Evolutionary conservation across 37 sponge, comb jelly and placozoan genomes (phyloP).

Genomic region (Aphrocallistes beatrix): DNA sequence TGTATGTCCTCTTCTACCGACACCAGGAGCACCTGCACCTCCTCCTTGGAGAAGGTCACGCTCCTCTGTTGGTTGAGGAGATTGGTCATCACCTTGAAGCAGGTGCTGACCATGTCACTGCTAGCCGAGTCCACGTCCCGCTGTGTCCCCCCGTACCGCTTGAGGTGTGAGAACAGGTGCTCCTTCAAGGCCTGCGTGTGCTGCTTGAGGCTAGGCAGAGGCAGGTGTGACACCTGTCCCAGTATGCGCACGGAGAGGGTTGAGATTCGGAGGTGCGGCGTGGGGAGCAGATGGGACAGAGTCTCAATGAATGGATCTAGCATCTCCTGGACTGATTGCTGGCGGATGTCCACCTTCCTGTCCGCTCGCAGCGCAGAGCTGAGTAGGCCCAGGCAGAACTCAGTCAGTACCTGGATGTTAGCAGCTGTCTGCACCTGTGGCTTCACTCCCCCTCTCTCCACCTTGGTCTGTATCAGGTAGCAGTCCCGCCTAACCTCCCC

Average conservation of each 20-base stretch:
- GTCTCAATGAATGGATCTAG: not conserved
- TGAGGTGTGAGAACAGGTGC: not conserved
- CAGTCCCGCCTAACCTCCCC: not conserved
- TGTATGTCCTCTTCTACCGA: conserved; percentile 80
- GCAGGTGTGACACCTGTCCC: not conserved
- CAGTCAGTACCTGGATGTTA: not conserved
- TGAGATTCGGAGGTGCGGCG: not conserved
- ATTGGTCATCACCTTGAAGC: not conserved
- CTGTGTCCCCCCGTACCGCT: not conserved
- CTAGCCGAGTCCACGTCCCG: not conserved
- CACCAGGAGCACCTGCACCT: conserved; percentile 52
- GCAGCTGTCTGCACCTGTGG: not conserved
- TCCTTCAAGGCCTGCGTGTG: not conserved
- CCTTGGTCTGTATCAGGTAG: not conserved
- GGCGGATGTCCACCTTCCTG: not conserved
- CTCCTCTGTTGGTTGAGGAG: not conserved
- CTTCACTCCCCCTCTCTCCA: not conserved
- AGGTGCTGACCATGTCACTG: not conserved
- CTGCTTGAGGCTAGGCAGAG: not conserved
- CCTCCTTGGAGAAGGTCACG: conserved; percentile 37
- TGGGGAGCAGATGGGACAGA: not conserved
- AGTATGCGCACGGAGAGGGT: not conserved
- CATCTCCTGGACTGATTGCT: not conserved
- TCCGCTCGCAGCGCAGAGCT: not conserved
- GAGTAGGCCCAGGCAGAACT: not conserved